A percentile compares a stretch with the other conserved stretches of the same genome.
phyloP scores from a whole-genome alignment of 2,888 invertebrate genomes.

The Drosophila peninsularis region DNA sequence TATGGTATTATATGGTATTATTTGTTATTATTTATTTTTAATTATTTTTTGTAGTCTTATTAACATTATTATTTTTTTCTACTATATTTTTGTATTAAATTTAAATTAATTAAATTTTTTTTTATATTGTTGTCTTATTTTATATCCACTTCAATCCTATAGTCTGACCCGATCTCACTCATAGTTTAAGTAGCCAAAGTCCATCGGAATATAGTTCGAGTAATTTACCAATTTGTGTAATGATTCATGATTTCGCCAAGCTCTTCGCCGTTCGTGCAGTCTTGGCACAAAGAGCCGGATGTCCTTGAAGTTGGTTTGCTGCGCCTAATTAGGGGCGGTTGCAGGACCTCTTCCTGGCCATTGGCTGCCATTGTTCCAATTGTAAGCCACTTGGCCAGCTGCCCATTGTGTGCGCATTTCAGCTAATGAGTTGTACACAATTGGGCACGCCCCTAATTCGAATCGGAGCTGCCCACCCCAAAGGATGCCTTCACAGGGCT shows the following conservation, averaged over 20 bases:
- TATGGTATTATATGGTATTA: too few species aligned
- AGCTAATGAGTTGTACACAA: slow-evolving; percentile 68
- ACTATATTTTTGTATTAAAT: too few species aligned
- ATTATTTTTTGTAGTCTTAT: too few species aligned
- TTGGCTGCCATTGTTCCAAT: slow-evolving; percentile 45
- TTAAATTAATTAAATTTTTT: too few species aligned
- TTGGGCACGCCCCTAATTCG: slow-evolving; percentile 20
- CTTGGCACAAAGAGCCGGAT: slow-evolving; percentile 45
- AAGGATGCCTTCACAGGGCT: slow-evolving; percentile 22
- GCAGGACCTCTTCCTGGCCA: slow-evolving; percentile 15
- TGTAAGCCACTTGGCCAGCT: slow-evolving; percentile 11
- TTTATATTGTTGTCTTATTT: not conserved
- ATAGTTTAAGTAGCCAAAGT: not conserved
- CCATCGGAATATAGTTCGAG: not conserved
- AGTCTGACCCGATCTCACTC: not conserved
- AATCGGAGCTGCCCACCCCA: slow-evolving; percentile 7
- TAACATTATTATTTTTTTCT: too few species aligned
- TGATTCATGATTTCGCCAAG: slow-evolving; percentile 3
- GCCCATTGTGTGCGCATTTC: slow-evolving; percentile 54
- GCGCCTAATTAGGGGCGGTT: slow-evolving; percentile 59
- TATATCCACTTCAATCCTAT: not conserved
- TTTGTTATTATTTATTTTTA: too few species aligned
- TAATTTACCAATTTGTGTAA: not conserved
- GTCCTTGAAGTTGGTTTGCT: slow-evolving; percentile 39
- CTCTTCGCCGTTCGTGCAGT: not conserved